Conservation (phyloP, 2,888 invertebrate species). For the Dastarcus helophoroides region DNA sequence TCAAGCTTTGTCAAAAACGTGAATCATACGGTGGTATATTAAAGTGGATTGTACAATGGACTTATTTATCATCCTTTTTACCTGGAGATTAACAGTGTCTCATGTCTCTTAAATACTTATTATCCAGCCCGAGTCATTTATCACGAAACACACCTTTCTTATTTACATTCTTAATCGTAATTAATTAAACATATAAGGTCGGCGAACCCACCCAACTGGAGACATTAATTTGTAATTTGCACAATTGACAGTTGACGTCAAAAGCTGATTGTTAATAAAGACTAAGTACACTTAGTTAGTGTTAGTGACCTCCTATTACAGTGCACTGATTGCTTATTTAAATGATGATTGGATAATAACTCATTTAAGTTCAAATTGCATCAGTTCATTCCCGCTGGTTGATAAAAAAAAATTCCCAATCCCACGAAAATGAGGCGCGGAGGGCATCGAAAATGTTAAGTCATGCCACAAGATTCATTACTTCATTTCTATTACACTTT, state of each 20-base stretch:
- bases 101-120: constrained; percentile 13
- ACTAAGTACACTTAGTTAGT: constrained; percentile 18
- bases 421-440: too few relatives aligned
- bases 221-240: constrained; percentile 20
- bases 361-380: constrained; percentile 4
- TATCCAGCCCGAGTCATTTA: constrained; percentile 8
- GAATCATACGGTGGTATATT: too few relatives aligned
- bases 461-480: too few relatives aligned
- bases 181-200: constrained; percentile 1
- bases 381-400: too few relatives aligned
- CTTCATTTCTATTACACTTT: too few relatives aligned
- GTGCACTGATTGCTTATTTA: constrained; percentile 25
- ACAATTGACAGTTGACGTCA: constrained; percentile 25
- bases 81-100: constrained; percentile 14
- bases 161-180: constrained; percentile 1
- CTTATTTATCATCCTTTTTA: constrained; percentile 16
- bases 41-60: constrained; percentile 12
- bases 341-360: constrained; percentile 21
- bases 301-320: constrained; percentile 25
- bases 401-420: too few relatives aligned
- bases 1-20: too few relatives aligned
- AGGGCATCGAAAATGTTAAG: too few relatives aligned
- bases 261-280: constrained; percentile 23
- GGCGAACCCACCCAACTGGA: neutral
- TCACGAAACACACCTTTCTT: constrained; percentile 1